These are phyloP conservation scores for Spheniscus mendiculus DNA, from an alignment of 2,113 vertebrate genomes.

Conservation along the genomic window DNA sequence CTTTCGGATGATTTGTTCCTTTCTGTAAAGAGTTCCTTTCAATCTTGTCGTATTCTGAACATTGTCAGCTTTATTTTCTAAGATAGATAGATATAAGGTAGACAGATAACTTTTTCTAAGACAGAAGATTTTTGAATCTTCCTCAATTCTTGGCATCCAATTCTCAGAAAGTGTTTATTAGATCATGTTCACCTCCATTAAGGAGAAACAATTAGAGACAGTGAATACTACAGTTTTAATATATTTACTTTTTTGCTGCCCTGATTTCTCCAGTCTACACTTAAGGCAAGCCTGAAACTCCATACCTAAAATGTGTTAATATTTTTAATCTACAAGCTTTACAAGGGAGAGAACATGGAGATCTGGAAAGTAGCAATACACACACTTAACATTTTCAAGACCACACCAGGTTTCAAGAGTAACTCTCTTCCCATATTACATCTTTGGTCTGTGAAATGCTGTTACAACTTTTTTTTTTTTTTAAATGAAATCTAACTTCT, in stretches of 20 bases:
- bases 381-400: neutral
- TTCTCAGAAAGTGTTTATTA: neutral
- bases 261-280: neutral
- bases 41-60: neutral
- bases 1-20: neutral
- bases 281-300: neutral
- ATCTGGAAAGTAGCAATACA: neutral
- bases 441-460: neutral
- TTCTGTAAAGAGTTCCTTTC: neutral
- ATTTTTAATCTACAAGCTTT: neutral
- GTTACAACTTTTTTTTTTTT: neutral
- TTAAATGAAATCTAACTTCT: neutral
- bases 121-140: neutral
- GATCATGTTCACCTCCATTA: accelerated
- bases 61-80: neutral
- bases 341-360: neutral
- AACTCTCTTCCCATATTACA: neutral
- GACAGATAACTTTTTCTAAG: neutral
- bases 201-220: neutral
- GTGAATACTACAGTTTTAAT: neutral
- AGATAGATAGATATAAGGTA: neutral
- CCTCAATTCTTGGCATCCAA: neutral
- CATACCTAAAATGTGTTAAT: neutral
- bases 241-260: neutral
- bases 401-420: neutral